A percentile compares a stretch with the other conserved stretches of the same genome.
These are phyloP conservation scores for Pseudopodoces humilis DNA, from an alignment of 2,113 vertebrate species.

Conservation along the genomic window DNA sequence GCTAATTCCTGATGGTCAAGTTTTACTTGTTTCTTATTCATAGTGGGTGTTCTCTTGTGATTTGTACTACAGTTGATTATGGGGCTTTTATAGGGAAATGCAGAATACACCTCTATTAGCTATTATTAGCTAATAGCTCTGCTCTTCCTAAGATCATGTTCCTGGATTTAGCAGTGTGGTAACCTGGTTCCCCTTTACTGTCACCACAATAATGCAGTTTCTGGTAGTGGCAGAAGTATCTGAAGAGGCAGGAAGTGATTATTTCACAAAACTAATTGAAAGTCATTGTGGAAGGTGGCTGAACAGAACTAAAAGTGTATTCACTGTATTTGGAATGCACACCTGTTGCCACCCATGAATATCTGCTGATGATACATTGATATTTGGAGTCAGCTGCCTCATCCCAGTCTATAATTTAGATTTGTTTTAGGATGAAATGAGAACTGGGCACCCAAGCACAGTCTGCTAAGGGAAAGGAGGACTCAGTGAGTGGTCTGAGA, in stretches of 20 bases:
- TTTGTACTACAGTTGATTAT: background rate
- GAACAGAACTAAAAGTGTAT: background rate
- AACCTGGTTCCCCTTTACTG: background rate
- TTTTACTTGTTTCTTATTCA: background rate
- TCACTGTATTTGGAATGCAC: background rate
- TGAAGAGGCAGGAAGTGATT: background rate
- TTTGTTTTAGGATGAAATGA: background rate
- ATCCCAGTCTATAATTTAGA: background rate
- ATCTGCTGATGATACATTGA: background rate
- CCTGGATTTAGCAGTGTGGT: background rate
- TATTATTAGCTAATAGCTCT: background rate
- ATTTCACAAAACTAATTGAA: background rate
- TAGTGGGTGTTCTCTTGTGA: background rate
- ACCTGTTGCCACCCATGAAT: background rate
- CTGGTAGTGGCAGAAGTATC: background rate
- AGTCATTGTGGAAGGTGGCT: background rate
- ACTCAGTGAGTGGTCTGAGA: background rate
- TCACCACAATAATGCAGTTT: background rate
- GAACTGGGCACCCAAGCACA: background rate
- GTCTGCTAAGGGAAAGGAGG: background rate
- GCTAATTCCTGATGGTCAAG: background rate
- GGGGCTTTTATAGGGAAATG: background rate
- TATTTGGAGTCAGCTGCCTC: background rate
- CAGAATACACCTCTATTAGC: background rate
- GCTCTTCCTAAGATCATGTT: background rate